Percentiles rank a stretch among this genome's conserved stretches.
phyloP scores from a whole-genome alignment of 2,797 vertebrate species.

The Chromobotia macracanthus region DNA sequence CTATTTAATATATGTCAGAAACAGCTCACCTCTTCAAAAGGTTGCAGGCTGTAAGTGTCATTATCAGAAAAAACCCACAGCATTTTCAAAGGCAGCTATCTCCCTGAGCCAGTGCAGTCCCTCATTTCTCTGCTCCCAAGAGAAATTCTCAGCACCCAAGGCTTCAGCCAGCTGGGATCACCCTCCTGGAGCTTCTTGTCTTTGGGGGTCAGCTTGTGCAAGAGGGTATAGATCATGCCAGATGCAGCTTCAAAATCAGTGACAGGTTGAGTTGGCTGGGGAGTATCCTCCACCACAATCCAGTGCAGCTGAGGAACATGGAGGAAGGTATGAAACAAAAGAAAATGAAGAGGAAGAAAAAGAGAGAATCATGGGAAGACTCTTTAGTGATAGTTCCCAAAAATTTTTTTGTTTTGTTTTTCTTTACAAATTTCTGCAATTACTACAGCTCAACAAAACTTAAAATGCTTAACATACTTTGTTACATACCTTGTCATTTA shows the following conservation, averaged over 20 bases:
- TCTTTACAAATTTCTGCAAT: too few relatives aligned
- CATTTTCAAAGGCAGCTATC: conserved; percentile 72
- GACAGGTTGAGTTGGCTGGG: conserved; percentile 73
- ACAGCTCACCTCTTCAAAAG: conserved; percentile 91
- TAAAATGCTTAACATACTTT: too few relatives aligned
- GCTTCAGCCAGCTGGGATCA: conserved; percentile 85
- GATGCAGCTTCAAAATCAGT: conserved; percentile 72
- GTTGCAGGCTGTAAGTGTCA: conserved; percentile 94
- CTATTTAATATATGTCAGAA: too few relatives aligned
- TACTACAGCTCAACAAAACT: too few relatives aligned
- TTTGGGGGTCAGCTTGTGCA: conserved; percentile 77
- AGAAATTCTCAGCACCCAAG: conserved; percentile 82
- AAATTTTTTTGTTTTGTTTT: too few relatives aligned
- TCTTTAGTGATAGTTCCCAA: too few relatives aligned
- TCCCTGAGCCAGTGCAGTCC: conserved; percentile 82
- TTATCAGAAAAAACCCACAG: conserved; percentile 96
- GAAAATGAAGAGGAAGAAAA: too few relatives aligned
- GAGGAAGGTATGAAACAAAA: conserved; percentile 79
- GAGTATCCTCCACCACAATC: conserved; percentile 81
- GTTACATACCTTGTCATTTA: too few relatives aligned
- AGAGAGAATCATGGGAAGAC: too few relatives aligned
- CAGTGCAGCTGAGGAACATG: conserved; percentile 82
- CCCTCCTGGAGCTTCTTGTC: conserved; percentile 81
- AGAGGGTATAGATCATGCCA: conserved; percentile 77
- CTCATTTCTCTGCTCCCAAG: conserved; percentile 84